Percentiles rank a stretch among this genome's conserved stretches.
Conservation (phyloP, 2,797 vertebrate genomes). For the Mareca strepera region DNA sequence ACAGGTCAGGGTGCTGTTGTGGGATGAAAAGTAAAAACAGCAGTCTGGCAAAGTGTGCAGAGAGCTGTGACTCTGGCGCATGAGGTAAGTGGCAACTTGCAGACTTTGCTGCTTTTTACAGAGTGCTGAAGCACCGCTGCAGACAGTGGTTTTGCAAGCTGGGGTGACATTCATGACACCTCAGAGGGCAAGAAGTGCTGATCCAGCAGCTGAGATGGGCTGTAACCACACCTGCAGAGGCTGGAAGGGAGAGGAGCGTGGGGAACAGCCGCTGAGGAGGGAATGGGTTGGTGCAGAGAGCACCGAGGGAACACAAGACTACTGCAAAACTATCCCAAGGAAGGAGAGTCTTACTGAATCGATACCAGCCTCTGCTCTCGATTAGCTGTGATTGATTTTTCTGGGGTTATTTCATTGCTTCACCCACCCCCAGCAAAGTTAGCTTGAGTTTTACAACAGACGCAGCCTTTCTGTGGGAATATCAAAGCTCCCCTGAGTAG, state of each 20-base stretch:
- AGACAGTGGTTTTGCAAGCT: not conserved
- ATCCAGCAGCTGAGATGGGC: not conserved
- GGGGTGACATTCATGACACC: conserved; percentile 42
- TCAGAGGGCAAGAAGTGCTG: conserved; percentile 42
- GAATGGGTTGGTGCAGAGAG: not conserved
- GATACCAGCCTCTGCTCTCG: not conserved
- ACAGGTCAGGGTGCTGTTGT: not conserved
- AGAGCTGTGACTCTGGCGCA: not conserved
- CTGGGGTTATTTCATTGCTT: not conserved
- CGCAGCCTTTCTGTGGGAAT: not conserved
- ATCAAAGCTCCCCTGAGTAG: not conserved
- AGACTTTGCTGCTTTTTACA: not conserved
- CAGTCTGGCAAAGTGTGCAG: not conserved
- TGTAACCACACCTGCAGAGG: not conserved
- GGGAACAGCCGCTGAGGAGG: not conserved
- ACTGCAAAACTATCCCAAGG: fast-evolving
- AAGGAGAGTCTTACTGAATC: not conserved
- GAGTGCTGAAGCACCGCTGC: not conserved
- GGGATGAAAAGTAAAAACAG: not conserved
- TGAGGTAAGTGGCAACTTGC: not conserved
- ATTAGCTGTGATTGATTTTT: not conserved
- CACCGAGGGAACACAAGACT: fast-evolving
- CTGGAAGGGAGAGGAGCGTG: not conserved
- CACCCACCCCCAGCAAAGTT: not conserved
- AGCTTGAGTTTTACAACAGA: not conserved